phyloP scores from a whole-genome alignment of 2,888 invertebrate genomes.

The Aleiodes leptofemur region DNA sequence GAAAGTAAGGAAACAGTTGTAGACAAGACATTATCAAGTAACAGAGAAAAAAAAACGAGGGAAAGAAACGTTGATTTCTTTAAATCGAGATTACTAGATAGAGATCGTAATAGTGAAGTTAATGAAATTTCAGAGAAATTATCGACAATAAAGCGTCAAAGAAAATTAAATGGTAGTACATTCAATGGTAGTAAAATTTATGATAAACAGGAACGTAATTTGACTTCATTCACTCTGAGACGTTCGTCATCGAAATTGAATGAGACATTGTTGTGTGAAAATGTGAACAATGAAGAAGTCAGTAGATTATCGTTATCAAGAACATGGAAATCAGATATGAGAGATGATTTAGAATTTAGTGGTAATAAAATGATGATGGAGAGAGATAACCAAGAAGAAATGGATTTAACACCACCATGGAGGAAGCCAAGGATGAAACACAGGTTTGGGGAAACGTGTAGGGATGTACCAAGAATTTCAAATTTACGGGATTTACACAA shows the following conservation, averaged over 20 bases:
- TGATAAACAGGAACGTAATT: constrained; percentile 48
- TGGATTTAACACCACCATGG: constrained; percentile 72
- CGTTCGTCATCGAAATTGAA: constrained; percentile 45
- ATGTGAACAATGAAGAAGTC: constrained; percentile 9
- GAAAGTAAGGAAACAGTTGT: not conserved
- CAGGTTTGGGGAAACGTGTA: constrained; percentile 70
- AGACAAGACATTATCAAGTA: not conserved
- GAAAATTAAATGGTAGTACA: constrained; percentile 70
- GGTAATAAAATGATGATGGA: constrained; percentile 21
- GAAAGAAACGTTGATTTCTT: not conserved
- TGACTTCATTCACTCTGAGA: constrained; percentile 46
- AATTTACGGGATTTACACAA: constrained; percentile 69
- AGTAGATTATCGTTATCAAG: constrained; percentile 6
- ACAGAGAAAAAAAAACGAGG: constrained; percentile 9
- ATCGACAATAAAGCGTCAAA: constrained; percentile 64
- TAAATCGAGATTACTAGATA: constrained; percentile 5
- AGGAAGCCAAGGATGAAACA: constrained; percentile 65
- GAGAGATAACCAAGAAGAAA: constrained; percentile 51
- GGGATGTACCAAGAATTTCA: constrained; percentile 72
- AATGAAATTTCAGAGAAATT: constrained; percentile 72
- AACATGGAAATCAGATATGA: constrained; percentile 43
- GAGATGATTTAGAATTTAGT: constrained; percentile 22
- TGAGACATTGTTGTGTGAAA: constrained; percentile 8
- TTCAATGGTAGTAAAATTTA: constrained; percentile 67
- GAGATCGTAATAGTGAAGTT: constrained; percentile 49